These are phyloP conservation scores for Subacronicta megacephala DNA, from an alignment of 2,888 invertebrate species.

Conservation along the genomic window DNA sequence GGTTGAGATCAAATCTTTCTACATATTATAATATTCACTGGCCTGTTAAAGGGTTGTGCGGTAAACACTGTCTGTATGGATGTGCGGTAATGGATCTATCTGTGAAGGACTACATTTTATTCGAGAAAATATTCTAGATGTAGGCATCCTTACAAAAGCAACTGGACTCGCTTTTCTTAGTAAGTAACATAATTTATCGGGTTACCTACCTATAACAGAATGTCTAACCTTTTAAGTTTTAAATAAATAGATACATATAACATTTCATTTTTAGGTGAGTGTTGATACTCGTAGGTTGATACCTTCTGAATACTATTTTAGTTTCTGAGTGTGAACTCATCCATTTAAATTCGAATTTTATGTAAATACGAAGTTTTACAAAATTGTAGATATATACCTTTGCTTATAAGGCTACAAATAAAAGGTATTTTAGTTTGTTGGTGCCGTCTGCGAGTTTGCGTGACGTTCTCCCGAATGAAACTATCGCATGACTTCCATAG, in stretches of 20 bases:
- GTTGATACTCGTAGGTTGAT: too few relatives aligned
- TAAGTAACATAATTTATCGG: too few relatives aligned
- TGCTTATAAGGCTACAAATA: conserved; percentile 66
- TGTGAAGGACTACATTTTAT: not conserved
- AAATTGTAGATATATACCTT: conserved; percentile 26
- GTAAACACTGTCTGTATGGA: conserved; percentile 2
- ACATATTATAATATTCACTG: conserved; percentile 29
- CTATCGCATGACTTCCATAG: conserved; percentile 72
- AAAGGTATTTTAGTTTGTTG: conserved; percentile 52
- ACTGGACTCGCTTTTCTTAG: too few relatives aligned
- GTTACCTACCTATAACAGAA: too few relatives aligned
- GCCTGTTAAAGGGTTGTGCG: conserved; percentile 18
- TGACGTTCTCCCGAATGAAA: conserved; percentile 65
- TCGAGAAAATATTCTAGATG: not conserved
- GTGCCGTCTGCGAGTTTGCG: conserved; percentile 61
- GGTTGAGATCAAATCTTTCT: conserved; percentile 59
- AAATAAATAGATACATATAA: too few relatives aligned
- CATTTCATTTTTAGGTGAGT: too few relatives aligned
- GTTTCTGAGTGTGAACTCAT: conserved; percentile 22
- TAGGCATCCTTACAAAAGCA: not conserved
- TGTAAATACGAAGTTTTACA: conserved; percentile 37
- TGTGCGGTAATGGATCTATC: conserved; percentile 1
- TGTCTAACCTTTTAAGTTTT: too few relatives aligned
- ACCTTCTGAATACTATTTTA: too few relatives aligned
- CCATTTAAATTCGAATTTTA: conserved; percentile 38